Base-by-base conservation (phyloP, 1,140 invertebrate species). In the Macrocentrus cingulum region DNA sequence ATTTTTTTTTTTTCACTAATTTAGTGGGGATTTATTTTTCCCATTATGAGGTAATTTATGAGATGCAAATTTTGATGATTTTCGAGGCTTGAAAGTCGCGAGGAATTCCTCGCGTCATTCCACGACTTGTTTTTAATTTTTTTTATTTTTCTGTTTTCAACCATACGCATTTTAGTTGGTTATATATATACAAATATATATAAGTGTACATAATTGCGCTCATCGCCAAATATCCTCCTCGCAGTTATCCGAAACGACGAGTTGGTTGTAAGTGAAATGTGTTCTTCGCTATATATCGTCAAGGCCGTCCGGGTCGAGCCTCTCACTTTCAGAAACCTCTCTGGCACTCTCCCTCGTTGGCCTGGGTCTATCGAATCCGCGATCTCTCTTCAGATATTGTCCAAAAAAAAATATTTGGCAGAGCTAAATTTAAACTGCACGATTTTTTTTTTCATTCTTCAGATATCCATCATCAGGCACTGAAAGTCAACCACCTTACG, bases 221-320 rank as follows among this genome's bases (percentile, higher is more conserved):
- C n/a, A n/a, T n/a, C n/a, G n/a, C n/a, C n/a, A n/a, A n/a, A n/a
- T n/a, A 54, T 54, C 39, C 51, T 42, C 39, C 19, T 41, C 13
- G 20, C 36, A 15, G 48, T 51, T 58, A 51, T 44, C 46, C 39
- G 9, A 44, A 52, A 32, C 29, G 48, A 51, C 41, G 51, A 15
- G 15, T 7, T 51, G 44, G 63, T 63, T 68, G 59, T 63, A 59
- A 71, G 68, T 70, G 69, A 68, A 71, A 71, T 67, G n/a, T n/a
- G 65, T 65, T 69, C 57, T 53, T 67, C 48, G 62, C 54, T 48
- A 52, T 45, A n/a, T n/a, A 51, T 48, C 58, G 46, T 63, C 70
- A 72, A 72, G 70, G 70, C 67, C 67, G 67, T 67, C 67, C 41
- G 59, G 64, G 50, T 70, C 56, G 56, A 62, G 53, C 62, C 60